These are phyloP conservation scores for Chrysocyon brachyurus DNA, from an alignment of 2,797 vertebrate genomes.

Conservation along the genomic window DNA sequence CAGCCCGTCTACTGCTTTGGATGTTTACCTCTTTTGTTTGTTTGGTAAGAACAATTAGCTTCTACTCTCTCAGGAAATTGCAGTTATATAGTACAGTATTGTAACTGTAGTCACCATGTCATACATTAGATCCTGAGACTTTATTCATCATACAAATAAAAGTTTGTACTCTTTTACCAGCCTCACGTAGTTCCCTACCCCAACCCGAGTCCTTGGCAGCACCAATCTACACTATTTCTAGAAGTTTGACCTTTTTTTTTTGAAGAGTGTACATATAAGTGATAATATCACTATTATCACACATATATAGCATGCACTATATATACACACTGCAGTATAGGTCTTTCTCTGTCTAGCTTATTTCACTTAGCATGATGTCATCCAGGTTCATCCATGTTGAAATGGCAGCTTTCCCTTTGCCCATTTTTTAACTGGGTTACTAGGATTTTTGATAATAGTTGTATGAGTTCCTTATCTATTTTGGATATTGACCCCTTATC, in stretches of 20 bases:
- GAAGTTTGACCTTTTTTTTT: background rate
- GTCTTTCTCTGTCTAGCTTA: background rate
- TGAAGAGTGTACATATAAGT: background rate
- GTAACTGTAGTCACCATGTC: background rate
- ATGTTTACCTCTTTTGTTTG: slow-evolving; percentile 5
- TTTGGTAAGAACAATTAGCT: slow-evolving; percentile 1
- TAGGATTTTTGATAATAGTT: background rate
- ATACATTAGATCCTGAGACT: background rate
- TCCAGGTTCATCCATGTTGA: background rate
- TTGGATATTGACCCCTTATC: background rate
- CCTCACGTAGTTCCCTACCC: background rate
- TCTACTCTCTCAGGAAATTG: background rate
- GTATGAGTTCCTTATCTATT: background rate
- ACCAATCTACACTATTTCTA: background rate
- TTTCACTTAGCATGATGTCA: background rate
- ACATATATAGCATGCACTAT: too few species aligned
- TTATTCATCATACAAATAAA: background rate
- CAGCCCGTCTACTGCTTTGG: background rate
- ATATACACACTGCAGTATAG: background rate
- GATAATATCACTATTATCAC: too few species aligned
- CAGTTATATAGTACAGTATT: background rate
- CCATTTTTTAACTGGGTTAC: background rate
- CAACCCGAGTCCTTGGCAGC: background rate
- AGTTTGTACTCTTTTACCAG: background rate
- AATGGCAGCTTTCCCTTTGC: background rate